Evolutionary conservation across 2,797 vertebrate genomes (phyloP), one percentile per base, ranked within the genome.

Genomic region (Gymnothorax javanicus): DNA sequence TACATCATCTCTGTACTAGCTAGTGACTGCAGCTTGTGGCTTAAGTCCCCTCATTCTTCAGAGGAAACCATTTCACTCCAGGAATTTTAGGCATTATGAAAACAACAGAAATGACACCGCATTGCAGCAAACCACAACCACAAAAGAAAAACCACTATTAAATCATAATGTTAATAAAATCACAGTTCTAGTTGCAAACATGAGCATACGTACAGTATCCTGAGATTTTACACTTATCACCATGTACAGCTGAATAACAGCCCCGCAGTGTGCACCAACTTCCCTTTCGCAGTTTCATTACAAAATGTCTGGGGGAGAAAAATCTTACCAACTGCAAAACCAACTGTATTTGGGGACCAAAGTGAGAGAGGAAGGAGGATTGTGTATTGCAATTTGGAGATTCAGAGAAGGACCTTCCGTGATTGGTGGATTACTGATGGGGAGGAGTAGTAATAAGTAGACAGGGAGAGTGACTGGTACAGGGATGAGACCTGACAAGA

Each of bases 281-380:
- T 54, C n/a, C 86, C 58, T 23, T 9, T 85, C 7, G 79, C 25
- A 71, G 84, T 59, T 54, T 86, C 88, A 86, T 88, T 86, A 84
- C 84, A 88, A 87, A 75, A 54, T 57, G 13, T 62, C 17, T 71
- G 54, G 56, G 59, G 58, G 54, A 59, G 77, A 52, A 56, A 43
- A 81, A 81, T 56, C 77, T 81, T 52, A 8, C 4, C 77, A 56
- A 7, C 20, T 17, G 50, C 56, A 20, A 20, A 23, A 81, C 17
- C 7, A 23, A 56, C 52, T 25, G 23, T n/a, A 67, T 67, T 43
- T 43, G n/a, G n/a, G 62, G 62, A 23, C 62, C 59, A 60, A 60
- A 60, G 59, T 15, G 17, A 2, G 60, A 4, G 17, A 20, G 13
- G 60, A 9, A 12, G 25, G 33, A 27, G 71, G 27, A 5, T 43